phyloP scores from a whole-genome alignment of 2,888 invertebrate genomes.

The Caenorhabditis sp. region DNA sequence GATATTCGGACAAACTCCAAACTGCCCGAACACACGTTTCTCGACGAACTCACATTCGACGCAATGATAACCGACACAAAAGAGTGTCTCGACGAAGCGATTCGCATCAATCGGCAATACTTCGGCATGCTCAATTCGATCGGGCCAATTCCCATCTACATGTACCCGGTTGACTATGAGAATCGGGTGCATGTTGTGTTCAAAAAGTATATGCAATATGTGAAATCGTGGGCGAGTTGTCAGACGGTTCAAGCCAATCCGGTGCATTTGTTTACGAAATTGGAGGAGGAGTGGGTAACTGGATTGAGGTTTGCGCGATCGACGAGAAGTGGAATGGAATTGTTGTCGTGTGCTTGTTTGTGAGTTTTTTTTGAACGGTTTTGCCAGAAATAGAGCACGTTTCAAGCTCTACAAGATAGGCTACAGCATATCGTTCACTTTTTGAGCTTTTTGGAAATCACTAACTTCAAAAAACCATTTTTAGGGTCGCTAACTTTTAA shows the following conservation, averaged over 20 bases:
- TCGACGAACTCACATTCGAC: constrained; percentile 61
- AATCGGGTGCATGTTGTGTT: constrained; percentile 39
- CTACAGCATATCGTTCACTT: too few relatives aligned
- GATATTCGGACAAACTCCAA: constrained; percentile 25
- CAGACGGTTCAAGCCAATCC: constrained; percentile 25
- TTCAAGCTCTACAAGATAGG: too few relatives aligned
- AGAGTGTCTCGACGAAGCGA: constrained; percentile 85
- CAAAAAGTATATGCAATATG: constrained; percentile 47
- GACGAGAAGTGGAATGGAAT: constrained; percentile 29
- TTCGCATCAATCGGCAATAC: constrained; percentile 70
- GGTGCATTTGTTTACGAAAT: constrained; percentile 15
- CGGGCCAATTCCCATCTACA: constrained; percentile 25
- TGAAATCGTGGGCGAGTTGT: constrained; percentile 40
- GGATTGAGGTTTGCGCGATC: constrained; percentile 36
- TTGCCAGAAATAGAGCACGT: too few relatives aligned
- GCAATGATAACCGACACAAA: constrained; percentile 85
- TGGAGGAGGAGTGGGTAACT: constrained; percentile 41
- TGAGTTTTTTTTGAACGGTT: constrained; percentile 13
- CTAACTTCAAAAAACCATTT: too few relatives aligned
- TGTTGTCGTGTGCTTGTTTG: constrained; percentile 22
- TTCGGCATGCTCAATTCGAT: constrained; percentile 23
- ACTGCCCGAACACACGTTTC: constrained; percentile 76
- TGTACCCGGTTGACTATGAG: constrained; percentile 41
- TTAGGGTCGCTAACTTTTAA: too few relatives aligned
- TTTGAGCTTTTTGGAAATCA: too few relatives aligned